Evolutionary conservation across 2,113 vertebrate genomes (phyloP).

Genomic region (Phrynosoma platyrhinos): DNA sequence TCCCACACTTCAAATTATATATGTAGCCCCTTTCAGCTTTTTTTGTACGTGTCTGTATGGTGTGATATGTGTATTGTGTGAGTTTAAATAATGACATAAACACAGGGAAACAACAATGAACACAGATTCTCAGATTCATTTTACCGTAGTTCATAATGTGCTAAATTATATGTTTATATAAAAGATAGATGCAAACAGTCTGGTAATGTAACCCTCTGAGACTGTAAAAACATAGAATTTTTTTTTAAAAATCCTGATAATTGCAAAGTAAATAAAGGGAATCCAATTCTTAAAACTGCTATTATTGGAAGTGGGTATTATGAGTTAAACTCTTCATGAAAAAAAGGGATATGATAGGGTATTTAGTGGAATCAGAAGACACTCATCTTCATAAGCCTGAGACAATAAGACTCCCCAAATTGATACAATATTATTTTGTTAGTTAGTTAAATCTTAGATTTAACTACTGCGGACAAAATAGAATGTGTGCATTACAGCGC

Average conservation of each 20-base stretch:
- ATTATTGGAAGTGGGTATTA: constrained; percentile 21
- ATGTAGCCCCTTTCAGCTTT: neutral
- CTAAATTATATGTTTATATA: constrained; percentile 23
- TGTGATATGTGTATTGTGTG: neutral
- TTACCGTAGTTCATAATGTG: constrained; percentile 41
- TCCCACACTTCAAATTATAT: constrained; percentile 9
- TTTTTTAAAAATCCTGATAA: constrained; percentile 4
- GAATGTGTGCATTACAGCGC: neutral
- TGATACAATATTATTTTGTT: neutral
- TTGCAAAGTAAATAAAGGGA: constrained; percentile 19
- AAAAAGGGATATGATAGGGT: neutral
- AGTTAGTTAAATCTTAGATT: neutral
- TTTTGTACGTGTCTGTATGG: neutral
- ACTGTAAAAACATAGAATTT: neutral
- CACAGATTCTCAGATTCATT: neutral
- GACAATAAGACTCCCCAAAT: neutral
- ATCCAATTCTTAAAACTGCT: constrained; percentile 36
- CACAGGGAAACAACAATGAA: constrained; percentile 23
- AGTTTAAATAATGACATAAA: constrained; percentile 37
- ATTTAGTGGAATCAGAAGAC: neutral
- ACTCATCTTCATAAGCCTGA: neutral
- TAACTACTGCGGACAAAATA: neutral
- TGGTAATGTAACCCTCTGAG: constrained; percentile 16
- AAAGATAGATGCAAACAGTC: neutral
- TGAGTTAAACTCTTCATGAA: constrained; percentile 22